These are phyloP conservation scores for Cervus canadensis DNA, from an alignment of 2,113 vertebrate genomes.

Conservation along the genomic window DNA sequence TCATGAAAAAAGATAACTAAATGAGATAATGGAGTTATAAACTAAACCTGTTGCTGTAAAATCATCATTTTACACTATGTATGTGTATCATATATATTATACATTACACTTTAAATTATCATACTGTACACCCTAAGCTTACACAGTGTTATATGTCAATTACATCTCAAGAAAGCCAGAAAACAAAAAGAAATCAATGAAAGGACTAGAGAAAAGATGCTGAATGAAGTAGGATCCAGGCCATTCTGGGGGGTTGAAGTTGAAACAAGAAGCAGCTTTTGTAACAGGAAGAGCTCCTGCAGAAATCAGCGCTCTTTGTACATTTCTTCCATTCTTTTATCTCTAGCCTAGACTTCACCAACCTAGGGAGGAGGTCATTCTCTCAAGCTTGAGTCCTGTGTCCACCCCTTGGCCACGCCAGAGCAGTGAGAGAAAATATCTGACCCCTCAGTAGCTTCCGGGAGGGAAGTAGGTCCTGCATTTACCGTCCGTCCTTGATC, in stretches of 20 bases:
- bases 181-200: not conserved
- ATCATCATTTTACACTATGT: not conserved
- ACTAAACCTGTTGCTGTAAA: not conserved
- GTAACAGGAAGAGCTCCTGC: not conserved
- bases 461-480: too few relatives aligned
- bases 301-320: not conserved
- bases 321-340: not conserved
- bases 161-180: not conserved
- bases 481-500: not conserved
- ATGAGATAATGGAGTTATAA: not conserved
- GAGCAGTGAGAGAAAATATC: not conserved
- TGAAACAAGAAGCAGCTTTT: not conserved
- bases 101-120: not conserved
- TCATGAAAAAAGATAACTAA: not conserved
- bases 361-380: not conserved
- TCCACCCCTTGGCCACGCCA: not conserved
- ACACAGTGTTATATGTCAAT: not conserved
- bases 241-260: not conserved
- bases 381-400: not conserved
- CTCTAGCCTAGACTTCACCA: not conserved
- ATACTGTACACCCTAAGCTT: not conserved
- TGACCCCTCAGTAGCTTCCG: not conserved
- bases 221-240: not conserved
- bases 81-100: not conserved
- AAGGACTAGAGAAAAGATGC: not conserved